Conservation (phyloP, 2,888 invertebrate species). For the Synergus gifuensis region DNA sequence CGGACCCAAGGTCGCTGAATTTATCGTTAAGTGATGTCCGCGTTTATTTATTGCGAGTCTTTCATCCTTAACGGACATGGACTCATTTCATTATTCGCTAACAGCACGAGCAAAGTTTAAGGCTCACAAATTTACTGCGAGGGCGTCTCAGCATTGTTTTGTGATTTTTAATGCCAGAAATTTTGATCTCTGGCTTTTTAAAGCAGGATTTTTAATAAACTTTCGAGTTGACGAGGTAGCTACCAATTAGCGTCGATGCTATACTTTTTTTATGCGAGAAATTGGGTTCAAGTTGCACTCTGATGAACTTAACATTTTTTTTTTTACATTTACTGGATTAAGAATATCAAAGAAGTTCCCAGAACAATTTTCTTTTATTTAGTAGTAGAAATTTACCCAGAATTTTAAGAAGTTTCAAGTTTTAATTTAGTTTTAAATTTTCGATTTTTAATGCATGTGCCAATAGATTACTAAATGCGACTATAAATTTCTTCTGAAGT, state of each 20-base stretch:
- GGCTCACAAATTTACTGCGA: conserved; percentile 22
- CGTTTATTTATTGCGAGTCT: conserved; percentile 57
- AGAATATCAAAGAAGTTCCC: no score
- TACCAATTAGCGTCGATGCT: background rate
- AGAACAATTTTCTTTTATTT: no score
- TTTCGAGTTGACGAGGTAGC: background rate
- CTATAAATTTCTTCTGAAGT: no score
- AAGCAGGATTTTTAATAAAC: conserved; percentile 12
- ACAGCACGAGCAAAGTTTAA: conserved; percentile 20
- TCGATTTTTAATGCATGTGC: no score
- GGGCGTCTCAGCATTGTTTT: conserved; percentile 38
- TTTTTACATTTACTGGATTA: no score
- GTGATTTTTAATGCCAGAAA: conserved; percentile 30
- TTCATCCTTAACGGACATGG: conserved; percentile 55
- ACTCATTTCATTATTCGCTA: conserved; percentile 42
- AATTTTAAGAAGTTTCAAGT: no score
- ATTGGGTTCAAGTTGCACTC: no score
- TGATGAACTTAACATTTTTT: no score
- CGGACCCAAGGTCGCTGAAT: conserved; percentile 63
- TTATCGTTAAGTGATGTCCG: conserved; percentile 65
- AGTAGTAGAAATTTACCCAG: no score
- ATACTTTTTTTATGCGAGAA: no score
- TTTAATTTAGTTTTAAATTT: no score
- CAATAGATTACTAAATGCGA: no score
- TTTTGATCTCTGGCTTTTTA: conserved; percentile 19